phyloP scores from a whole-genome alignment of 2,113 vertebrate genomes.

The Australoheros scitulus region DNA sequence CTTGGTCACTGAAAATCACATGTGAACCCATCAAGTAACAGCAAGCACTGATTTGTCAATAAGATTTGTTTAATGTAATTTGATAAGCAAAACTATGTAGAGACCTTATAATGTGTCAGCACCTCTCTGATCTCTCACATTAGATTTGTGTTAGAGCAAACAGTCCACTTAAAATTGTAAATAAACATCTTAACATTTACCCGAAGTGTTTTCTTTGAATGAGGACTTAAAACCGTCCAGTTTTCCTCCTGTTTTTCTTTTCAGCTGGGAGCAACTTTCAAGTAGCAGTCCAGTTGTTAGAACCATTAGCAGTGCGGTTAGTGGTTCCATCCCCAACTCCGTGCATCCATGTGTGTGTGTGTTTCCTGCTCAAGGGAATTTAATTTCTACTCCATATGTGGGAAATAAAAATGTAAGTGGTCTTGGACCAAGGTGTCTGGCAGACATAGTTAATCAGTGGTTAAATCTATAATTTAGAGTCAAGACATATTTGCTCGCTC shows the following conservation, averaged over 20 bases:
- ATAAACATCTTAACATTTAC: conserved; percentile 73
- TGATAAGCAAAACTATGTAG: conserved; percentile 32
- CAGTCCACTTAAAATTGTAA: conserved; percentile 61
- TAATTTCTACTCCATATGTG: background rate
- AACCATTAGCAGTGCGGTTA: background rate
- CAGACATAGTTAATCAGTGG: background rate
- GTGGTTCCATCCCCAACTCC: background rate
- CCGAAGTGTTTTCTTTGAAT: conserved; percentile 32
- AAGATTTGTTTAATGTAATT: conserved; percentile 27
- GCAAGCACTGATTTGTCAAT: conserved; percentile 21
- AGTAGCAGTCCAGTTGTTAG: background rate
- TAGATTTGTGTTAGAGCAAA: conserved; percentile 49
- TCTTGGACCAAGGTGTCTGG: background rate
- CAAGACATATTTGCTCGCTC: conserved; percentile 59
- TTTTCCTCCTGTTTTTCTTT: background rate
- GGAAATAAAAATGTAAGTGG: background rate
- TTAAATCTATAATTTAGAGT: background rate
- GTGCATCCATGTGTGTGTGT: background rate
- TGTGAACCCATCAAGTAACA: background rate
- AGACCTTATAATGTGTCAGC: conserved; percentile 44
- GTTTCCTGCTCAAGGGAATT: background rate
- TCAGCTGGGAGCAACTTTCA: background rate
- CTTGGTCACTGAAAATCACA: conserved; percentile 8
- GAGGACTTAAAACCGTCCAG: background rate
- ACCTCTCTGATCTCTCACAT: conserved; percentile 26